Evolutionary conservation across 1,140 invertebrate genomes (phyloP).

Genomic region (Sitobion miscanthi): DNA sequence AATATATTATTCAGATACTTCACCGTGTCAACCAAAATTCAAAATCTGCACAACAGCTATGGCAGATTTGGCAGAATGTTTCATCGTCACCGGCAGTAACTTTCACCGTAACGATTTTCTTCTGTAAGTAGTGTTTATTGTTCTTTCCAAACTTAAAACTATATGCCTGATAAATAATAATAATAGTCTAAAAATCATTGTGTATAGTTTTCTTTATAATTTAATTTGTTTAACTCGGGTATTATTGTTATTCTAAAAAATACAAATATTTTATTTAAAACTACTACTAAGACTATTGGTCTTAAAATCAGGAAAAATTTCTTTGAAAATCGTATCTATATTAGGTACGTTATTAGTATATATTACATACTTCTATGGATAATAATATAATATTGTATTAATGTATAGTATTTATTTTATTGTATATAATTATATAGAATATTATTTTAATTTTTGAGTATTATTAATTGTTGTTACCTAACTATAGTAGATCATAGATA

Average conservation of each 20-base stretch:
- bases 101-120: not conserved
- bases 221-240: not conserved
- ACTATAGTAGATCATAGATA: too few species aligned
- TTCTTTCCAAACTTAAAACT: not conserved
- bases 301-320: too few species aligned
- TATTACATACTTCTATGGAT: too few species aligned
- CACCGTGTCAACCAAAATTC: not conserved
- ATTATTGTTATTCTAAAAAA: not conserved
- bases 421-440: too few species aligned
- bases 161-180: not conserved
- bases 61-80: conserved; percentile 39
- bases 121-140: not conserved
- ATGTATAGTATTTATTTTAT: too few species aligned
- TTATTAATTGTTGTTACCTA: too few species aligned
- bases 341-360: too few species aligned
- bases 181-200: not conserved
- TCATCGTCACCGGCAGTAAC: conserved; percentile 34
- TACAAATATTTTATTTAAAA: not conserved
- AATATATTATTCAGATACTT: not conserved
- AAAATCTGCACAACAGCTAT: not conserved
- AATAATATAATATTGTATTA: too few species aligned
- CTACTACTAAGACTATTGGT: not conserved
- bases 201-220: not conserved
- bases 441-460: too few species aligned
- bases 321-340: too few species aligned